Conservation (phyloP, 64 coral and sea anemone genomes). For the Anthopleura sola region DNA sequence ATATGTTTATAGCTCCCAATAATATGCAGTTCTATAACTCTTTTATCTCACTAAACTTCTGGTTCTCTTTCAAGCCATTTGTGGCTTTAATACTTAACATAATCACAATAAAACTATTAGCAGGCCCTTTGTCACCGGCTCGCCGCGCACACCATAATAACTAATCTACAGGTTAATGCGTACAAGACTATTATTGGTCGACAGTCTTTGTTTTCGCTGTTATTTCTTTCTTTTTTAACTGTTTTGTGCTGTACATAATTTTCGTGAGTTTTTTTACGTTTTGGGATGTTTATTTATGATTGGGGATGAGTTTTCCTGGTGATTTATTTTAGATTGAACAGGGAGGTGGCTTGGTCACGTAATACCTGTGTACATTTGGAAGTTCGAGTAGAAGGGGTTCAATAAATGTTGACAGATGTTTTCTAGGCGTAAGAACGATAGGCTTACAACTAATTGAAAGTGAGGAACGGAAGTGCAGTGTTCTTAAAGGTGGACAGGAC, state of each 20-base stretch:
- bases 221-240: not conserved
- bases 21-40: not conserved
- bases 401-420: constrained; percentile 1
- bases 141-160: not conserved
- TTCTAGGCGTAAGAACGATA: not conserved
- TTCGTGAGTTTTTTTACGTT: not conserved
- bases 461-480: not conserved
- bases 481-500: not conserved
- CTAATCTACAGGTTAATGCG: not conserved
- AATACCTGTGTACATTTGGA: not conserved
- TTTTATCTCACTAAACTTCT: not conserved
- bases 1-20: not conserved
- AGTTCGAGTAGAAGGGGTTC: not conserved
- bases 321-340: too few relatives aligned
- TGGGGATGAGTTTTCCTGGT: not conserved
- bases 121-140: not conserved
- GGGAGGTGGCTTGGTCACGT: not conserved
- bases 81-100: not conserved
- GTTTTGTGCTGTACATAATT: not conserved
- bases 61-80: not conserved
- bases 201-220: not conserved
- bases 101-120: not conserved
- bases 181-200: not conserved
- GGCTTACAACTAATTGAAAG: not conserved
- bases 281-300: not conserved